These are phyloP conservation scores for Drosophila limbata DNA, from an alignment of 2,888 invertebrate species.

Conservation along the genomic window DNA sequence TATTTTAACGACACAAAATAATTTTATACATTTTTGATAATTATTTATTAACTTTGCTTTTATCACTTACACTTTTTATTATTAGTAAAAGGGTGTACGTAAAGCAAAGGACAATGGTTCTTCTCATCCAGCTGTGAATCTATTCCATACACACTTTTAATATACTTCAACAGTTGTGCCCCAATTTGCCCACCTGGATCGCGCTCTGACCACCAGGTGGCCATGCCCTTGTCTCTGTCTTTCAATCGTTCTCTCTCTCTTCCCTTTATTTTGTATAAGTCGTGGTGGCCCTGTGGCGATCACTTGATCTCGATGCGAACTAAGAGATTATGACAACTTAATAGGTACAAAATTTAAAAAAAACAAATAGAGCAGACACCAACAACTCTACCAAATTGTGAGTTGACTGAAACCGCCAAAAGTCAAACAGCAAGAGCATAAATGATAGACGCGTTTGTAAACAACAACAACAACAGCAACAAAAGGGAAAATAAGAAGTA, in stretches of 20 bases:
- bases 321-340: conserved; percentile 76
- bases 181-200: conserved; percentile 59
- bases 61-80: no score
- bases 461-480: conserved; percentile 51
- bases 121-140: no score
- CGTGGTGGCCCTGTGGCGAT: conserved; percentile 52
- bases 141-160: no score
- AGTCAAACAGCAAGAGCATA: conserved; percentile 57
- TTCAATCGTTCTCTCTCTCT: conserved; percentile 3
- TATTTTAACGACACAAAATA: no score
- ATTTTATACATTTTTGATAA: no score
- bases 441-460: conserved; percentile 73
- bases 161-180: conserved; percentile 6
- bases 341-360: conserved; percentile 69
- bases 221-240: conserved; percentile 43
- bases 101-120: no score
- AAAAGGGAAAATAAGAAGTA: conserved; percentile 24
- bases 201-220: conserved; percentile 52
- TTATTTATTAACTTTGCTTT: no score
- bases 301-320: conserved; percentile 63
- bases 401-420: conserved; percentile 60
- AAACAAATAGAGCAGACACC: conserved; percentile 72
- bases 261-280: conserved; percentile 1
- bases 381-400: conserved; percentile 51
- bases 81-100: no score